Evolutionary conservation across 2,888 invertebrate genomes (phyloP).

Genomic region (Epistrophe eligans): DNA sequence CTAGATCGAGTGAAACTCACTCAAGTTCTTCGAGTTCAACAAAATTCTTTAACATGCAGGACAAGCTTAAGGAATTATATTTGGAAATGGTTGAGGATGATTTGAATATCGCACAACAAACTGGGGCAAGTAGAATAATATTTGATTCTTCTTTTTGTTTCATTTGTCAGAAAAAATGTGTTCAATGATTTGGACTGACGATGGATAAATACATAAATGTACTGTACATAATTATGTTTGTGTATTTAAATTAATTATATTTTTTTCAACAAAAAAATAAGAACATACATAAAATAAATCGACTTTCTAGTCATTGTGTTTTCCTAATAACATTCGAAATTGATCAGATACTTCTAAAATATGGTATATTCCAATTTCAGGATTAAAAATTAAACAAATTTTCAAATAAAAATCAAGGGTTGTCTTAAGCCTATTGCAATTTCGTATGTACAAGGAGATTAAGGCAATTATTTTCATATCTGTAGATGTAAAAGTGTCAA

Average conservation of each 20-base stretch:
- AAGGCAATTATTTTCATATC: too few relatives aligned
- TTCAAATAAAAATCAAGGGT: too few relatives aligned
- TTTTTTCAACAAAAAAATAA: too few relatives aligned
- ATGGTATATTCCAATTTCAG: too few relatives aligned
- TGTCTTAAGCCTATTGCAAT: too few relatives aligned
- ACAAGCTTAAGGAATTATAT: slow-evolving; percentile 83
- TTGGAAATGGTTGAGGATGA: slow-evolving; percentile 82
- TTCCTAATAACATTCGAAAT: too few relatives aligned
- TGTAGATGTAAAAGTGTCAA: too few relatives aligned
- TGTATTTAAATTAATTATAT: not conserved
- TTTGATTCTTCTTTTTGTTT: not conserved
- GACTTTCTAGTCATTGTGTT: too few relatives aligned
- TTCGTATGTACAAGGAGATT: too few relatives aligned
- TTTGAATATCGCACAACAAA: slow-evolving; percentile 82
- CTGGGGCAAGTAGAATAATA: slow-evolving; percentile 80
- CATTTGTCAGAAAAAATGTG: not conserved
- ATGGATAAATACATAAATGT: not conserved
- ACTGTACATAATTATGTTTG: not conserved
- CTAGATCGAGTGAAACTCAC: slow-evolving; percentile 57
- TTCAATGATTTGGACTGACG: not conserved
- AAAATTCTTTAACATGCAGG: slow-evolving; percentile 83
- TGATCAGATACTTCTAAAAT: too few relatives aligned
- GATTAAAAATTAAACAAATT: too few relatives aligned
- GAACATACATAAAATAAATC: too few relatives aligned
- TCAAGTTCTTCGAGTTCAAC: slow-evolving; percentile 74